A percentile compares a stretch with the other conserved stretches of the same genome.
Evolutionary conservation across 23 tunicate genomes (phyloP).

Genomic region (Botrylloides violaceus): DNA sequence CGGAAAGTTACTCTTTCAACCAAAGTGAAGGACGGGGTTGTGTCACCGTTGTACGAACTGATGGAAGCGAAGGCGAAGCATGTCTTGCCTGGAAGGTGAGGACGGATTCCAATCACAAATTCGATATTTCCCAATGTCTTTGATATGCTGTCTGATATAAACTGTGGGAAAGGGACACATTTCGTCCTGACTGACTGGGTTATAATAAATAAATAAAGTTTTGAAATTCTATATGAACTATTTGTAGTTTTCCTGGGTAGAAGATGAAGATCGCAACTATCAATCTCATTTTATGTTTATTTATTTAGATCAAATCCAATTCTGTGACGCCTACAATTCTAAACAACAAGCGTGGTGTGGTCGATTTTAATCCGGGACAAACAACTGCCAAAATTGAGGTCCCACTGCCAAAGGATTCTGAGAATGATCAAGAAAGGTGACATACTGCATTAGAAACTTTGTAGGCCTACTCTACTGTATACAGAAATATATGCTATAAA

Average conservation of each 20-base stretch:
- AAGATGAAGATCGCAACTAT: too few relatives aligned
- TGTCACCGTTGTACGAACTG: slow-evolving; percentile 47
- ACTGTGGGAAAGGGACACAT: too few relatives aligned
- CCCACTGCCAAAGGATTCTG: slow-evolving; percentile 60
- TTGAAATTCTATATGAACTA: not conserved
- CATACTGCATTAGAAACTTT: not conserved
- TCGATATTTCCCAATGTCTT: too few relatives aligned
- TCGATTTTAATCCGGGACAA: slow-evolving; percentile 82
- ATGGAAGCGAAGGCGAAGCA: slow-evolving; percentile 66
- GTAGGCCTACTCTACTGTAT: too few relatives aligned
- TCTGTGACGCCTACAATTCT: slow-evolving; percentile 37
- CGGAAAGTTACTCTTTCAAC: slow-evolving; percentile 38
- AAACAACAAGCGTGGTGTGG: slow-evolving; percentile 79
- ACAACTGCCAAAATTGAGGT: slow-evolving; percentile 53
- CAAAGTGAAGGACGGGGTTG: slow-evolving; percentile 58
- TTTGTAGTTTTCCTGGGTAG: too few relatives aligned
- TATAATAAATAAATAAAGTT: not conserved
- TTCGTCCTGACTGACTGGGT: too few relatives aligned
- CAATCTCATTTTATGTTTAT: too few relatives aligned
- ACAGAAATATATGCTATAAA: too few relatives aligned
- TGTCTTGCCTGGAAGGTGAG: slow-evolving; percentile 80
- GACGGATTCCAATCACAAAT: too few relatives aligned
- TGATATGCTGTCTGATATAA: too few relatives aligned
- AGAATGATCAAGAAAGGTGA: slow-evolving; percentile 67
- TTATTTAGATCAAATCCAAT: slow-evolving; percentile 51